Percentiles rank a stretch among this genome's conserved stretches.
Evolutionary conservation across 2,113 vertebrate species (phyloP).

Genomic region (Plecotus auritus): DNA sequence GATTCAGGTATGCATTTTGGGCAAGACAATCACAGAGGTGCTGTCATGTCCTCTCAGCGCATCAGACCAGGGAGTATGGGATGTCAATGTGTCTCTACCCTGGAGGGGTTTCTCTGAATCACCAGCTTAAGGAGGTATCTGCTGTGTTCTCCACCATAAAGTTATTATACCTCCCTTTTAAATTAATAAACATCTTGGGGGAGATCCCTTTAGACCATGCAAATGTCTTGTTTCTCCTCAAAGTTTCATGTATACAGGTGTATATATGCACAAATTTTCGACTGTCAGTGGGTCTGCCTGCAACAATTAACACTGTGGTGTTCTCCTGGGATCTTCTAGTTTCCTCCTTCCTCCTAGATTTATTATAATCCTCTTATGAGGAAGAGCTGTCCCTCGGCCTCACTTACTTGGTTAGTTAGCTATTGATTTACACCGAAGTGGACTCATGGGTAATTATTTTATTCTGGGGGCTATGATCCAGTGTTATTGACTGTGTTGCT

Average conservation of each 20-base stretch:
- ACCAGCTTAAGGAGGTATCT: neutral
- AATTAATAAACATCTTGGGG: neutral
- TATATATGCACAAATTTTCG: neutral
- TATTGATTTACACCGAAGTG: neutral
- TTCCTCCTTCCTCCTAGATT: neutral
- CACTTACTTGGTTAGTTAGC: neutral
- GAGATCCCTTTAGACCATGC: neutral
- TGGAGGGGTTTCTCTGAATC: neutral
- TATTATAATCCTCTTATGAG: neutral
- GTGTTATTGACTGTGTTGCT: too few relatives aligned
- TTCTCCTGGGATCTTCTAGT: neutral
- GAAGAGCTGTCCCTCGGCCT: neutral
- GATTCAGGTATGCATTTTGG: neutral
- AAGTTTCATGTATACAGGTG: neutral
- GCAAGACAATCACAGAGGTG: neutral
- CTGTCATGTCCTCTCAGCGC: neutral
- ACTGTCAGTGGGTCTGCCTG: neutral
- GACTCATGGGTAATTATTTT: neutral
- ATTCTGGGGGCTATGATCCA: neutral
- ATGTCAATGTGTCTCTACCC: fast-evolving
- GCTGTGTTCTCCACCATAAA: neutral
- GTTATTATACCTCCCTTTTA: neutral
- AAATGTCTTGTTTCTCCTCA: neutral
- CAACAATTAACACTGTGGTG: neutral
- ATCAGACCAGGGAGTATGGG: fast-evolving